Conservation (phyloP, 2,797 vertebrate species). For the Chaenodraco wilsoni region DNA sequence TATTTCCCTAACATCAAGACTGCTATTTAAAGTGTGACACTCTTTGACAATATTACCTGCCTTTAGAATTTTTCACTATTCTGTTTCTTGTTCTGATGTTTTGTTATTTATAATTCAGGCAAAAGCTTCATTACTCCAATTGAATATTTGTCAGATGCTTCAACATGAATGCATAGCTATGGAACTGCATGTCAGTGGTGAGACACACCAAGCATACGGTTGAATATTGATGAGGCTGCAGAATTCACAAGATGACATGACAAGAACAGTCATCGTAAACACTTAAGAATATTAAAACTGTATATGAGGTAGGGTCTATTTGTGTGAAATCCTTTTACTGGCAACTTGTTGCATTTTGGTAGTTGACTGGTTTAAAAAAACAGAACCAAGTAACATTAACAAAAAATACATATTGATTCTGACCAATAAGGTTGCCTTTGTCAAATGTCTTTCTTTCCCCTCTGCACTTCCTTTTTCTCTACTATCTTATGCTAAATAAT, state of each 20-base stretch:
- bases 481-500: not conserved
- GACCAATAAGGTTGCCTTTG: not conserved
- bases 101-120: not conserved
- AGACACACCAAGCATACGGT: not conserved
- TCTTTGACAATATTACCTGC: constrained; percentile 1
- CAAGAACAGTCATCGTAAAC: not conserved
- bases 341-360: too few relatives aligned
- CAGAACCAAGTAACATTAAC: too few relatives aligned
- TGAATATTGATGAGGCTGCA: constrained; percentile 2
- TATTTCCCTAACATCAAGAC: not conserved
- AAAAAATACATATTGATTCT: not conserved
- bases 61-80: not conserved
- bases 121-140: not conserved
- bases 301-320: not conserved
- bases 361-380: too few relatives aligned
- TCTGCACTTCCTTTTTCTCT: not conserved
- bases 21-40: not conserved
- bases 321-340: too few relatives aligned
- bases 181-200: not conserved
- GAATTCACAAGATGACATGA: not conserved
- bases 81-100: not conserved
- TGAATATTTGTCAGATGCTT: not conserved
- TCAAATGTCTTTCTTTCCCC: not conserved
- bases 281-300: not conserved
- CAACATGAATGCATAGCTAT: not conserved